A percentile compares a stretch with the other conserved stretches of the same genome.
Conservation (phyloP, 2,888 invertebrate species). For the Phorcus lineatus region DNA sequence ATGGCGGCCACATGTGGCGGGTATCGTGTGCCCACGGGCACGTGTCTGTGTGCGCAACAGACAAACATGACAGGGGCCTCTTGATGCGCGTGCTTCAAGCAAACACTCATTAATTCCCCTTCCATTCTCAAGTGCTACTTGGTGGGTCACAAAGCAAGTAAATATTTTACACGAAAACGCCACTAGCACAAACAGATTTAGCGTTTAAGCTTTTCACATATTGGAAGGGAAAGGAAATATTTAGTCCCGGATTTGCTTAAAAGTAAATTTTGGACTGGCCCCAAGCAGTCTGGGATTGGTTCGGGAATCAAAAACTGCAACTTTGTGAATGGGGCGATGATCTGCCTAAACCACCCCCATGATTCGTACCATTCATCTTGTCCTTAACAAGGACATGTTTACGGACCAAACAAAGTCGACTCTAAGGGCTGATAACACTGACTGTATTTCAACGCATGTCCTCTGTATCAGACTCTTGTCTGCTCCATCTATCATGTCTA, state of each 20-base stretch:
- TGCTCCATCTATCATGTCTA: slow-evolving; percentile 13
- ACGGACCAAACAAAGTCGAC: slow-evolving; percentile 14
- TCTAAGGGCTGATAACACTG: not conserved
- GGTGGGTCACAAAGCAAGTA: slow-evolving; percentile 6
- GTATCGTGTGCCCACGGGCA: slow-evolving; percentile 21
- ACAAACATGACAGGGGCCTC: slow-evolving; percentile 16
- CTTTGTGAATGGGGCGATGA: too few relatives aligned
- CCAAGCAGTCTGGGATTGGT: too few relatives aligned
- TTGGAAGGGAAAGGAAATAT: not conserved
- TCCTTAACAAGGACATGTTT: not conserved
- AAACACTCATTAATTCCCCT: slow-evolving; percentile 22
- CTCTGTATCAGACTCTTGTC: slow-evolving; percentile 4
- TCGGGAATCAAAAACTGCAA: too few relatives aligned
- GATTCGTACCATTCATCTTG: not conserved
- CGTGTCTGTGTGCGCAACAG: slow-evolving; percentile 18
- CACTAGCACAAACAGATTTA: slow-evolving; percentile 15
- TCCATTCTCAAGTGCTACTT: slow-evolving; percentile 11
- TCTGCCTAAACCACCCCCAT: too few relatives aligned
- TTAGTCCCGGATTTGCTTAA: not conserved
- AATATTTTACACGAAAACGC: slow-evolving; percentile 18
- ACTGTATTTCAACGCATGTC: slow-evolving; percentile 8
- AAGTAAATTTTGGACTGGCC: not conserved
- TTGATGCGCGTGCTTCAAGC: slow-evolving; percentile 11
- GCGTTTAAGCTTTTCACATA: not conserved
- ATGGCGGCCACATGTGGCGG: slow-evolving; percentile 12